A percentile compares a stretch with the other conserved stretches of the same genome.
phyloP scores from a whole-genome alignment of 1,140 invertebrate genomes.

The Drosophila pandora region DNA sequence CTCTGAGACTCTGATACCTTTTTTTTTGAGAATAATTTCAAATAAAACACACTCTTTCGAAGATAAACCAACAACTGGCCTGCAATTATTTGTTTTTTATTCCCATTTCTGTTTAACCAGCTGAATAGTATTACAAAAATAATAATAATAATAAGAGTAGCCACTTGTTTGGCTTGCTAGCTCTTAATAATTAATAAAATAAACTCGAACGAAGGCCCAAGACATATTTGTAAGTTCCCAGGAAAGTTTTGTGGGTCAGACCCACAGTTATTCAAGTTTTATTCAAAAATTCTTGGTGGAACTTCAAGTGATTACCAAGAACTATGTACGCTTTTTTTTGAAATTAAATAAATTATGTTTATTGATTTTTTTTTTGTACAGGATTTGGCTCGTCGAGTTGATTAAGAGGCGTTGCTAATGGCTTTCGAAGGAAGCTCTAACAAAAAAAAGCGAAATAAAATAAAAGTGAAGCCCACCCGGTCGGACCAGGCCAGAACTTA shows the following conservation, averaged over 20 bases:
- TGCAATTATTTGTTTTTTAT: not conserved
- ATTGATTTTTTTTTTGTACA: slow-evolving; percentile 38
- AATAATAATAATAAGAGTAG: not conserved
- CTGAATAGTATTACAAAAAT: not conserved
- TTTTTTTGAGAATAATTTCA: no score
- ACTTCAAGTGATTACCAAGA: slow-evolving; percentile 20
- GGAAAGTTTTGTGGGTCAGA: not conserved
- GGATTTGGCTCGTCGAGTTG: slow-evolving; percentile 52
- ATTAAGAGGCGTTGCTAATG: slow-evolving; percentile 76
- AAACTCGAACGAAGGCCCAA: not conserved
- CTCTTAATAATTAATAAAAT: not conserved
- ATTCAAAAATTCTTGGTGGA: not conserved
- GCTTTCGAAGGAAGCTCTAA: slow-evolving; percentile 20
- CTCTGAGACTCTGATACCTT: no score
- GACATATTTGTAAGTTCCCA: slow-evolving; percentile 2
- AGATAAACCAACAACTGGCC: not conserved
- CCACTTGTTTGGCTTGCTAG: not conserved
- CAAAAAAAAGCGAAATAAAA: not conserved
- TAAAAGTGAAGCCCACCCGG: not conserved
- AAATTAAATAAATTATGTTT: slow-evolving; percentile 44
- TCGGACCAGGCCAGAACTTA: not conserved
- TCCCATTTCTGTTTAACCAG: not conserved
- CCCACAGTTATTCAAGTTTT: not conserved
- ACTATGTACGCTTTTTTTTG: slow-evolving; percentile 19
- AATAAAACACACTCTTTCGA: not conserved